Percentiles rank a stretch among this genome's conserved stretches.
phyloP scores from a whole-genome alignment of 1,140 invertebrate species.

The Popillia japonica region DNA sequence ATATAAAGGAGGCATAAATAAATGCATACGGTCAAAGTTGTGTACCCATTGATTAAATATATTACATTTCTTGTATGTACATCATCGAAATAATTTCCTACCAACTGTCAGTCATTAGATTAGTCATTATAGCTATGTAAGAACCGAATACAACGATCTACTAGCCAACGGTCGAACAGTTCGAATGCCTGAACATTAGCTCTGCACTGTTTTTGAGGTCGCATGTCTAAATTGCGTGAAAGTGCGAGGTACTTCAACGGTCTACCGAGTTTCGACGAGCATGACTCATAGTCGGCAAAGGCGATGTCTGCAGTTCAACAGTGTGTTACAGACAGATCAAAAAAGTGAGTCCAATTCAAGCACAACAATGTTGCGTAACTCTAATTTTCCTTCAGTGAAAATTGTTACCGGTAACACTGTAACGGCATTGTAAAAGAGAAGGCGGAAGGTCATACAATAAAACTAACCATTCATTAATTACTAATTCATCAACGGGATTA shows the following conservation, averaged over 20 bases:
- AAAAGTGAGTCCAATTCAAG: no score
- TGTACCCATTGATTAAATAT: neutral
- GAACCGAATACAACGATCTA: neutral
- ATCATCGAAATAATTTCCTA: neutral
- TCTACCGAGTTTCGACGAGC: neutral
- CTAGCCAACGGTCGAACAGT: neutral
- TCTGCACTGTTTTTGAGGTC: neutral
- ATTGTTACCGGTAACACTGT: no score
- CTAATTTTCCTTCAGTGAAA: no score
- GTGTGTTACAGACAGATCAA: neutral
- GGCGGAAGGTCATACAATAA: no score
- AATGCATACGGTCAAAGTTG: neutral
- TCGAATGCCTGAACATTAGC: neutral
- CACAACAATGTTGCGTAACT: no score
- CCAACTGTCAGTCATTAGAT: slow-evolving; percentile 7
- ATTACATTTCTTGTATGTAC: neutral
- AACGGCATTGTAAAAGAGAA: no score
- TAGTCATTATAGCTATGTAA: neutral
- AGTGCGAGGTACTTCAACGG: slow-evolving; percentile 7
- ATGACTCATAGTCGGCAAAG: slow-evolving; percentile 5
- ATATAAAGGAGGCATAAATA: neutral
- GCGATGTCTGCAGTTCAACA: neutral
- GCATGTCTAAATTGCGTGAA: slow-evolving; percentile 10
- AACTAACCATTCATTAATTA: no score
- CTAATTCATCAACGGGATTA: no score